phyloP scores from a whole-genome alignment of 1,140 invertebrate species.

The Eciton burchellii region DNA sequence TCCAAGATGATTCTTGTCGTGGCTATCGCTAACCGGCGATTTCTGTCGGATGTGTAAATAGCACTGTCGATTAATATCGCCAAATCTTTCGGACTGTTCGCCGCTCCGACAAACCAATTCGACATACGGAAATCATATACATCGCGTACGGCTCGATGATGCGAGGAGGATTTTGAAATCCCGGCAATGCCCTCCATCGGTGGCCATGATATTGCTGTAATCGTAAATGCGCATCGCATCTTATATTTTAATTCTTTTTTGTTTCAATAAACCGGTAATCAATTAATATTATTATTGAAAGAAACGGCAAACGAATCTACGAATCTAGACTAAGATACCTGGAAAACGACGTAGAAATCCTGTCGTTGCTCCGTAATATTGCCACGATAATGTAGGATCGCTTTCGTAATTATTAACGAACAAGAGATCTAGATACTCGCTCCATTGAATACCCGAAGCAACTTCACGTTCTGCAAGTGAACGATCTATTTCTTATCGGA shows the following conservation, averaged over 20 bases:
- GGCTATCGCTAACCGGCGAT: slow-evolving; percentile 93
- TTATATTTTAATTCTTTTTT: not conserved
- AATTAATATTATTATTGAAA: too few species aligned
- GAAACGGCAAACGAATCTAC: too few species aligned
- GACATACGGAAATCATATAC: slow-evolving; percentile 95
- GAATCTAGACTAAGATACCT: slow-evolving; percentile 86
- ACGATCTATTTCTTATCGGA: not conserved
- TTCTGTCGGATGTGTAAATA: slow-evolving; percentile 95
- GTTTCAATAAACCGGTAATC: too few species aligned
- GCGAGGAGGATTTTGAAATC: slow-evolving; percentile 77
- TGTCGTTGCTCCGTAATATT: slow-evolving; percentile 97
- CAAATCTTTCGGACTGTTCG: slow-evolving; percentile 98
- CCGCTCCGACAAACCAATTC: slow-evolving; percentile 97
- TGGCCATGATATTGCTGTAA: slow-evolving; percentile 90
- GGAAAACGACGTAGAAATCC: slow-evolving; percentile 97
- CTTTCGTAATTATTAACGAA: slow-evolving; percentile 97
- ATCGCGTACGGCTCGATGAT: slow-evolving; percentile 87
- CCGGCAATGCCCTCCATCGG: slow-evolving; percentile 85
- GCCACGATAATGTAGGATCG: slow-evolving; percentile 97
- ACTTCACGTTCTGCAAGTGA: slow-evolving; percentile 89
- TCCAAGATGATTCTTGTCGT: slow-evolving; percentile 96
- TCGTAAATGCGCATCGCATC: not conserved
- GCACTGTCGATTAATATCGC: slow-evolving; percentile 95
- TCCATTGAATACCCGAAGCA: slow-evolving; percentile 96
- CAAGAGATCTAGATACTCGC: slow-evolving; percentile 94